These are phyloP conservation scores for Turnix velox DNA, from an alignment of 2,113 vertebrate genomes.

Conservation along the genomic window DNA sequence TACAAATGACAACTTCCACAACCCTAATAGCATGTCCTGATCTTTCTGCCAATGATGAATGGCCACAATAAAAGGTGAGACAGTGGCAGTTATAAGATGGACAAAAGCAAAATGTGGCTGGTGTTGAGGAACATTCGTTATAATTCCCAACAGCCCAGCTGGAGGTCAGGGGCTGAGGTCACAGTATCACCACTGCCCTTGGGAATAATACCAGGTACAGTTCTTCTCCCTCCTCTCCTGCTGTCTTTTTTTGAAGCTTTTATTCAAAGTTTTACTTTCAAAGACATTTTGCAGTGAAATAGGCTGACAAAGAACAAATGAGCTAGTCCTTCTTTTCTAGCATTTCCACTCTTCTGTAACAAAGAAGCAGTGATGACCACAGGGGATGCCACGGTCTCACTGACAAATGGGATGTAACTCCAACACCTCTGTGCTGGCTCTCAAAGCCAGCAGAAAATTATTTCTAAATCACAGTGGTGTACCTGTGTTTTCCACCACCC, in stretches of 20 bases:
- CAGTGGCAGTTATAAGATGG: not conserved
- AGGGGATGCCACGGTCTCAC: not conserved
- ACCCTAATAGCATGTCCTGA: slow-evolving; percentile 48
- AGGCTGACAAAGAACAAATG: not conserved
- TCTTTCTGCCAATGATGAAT: slow-evolving; percentile 47
- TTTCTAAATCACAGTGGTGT: not conserved
- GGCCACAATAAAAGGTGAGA: slow-evolving; percentile 49
- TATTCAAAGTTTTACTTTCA: not conserved
- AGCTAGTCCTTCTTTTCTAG: not conserved
- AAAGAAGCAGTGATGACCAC: not conserved
- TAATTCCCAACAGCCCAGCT: not conserved
- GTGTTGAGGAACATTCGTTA: not conserved
- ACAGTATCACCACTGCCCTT: not conserved
- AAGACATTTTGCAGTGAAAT: not conserved
- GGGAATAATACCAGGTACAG: not conserved
- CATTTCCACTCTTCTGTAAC: not conserved
- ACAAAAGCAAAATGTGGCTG: slow-evolving; percentile 40
- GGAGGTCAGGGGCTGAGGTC: not conserved
- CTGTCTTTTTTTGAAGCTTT: not conserved
- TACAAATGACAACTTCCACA: slow-evolving; percentile 31
- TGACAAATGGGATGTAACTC: not conserved
- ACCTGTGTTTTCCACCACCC: not conserved
- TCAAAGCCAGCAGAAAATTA: not conserved
- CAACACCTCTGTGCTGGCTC: not conserved
- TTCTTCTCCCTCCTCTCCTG: not conserved